These are phyloP conservation scores for Lobophora halterata DNA, from an alignment of 2,888 invertebrate genomes.

Conservation along the genomic window DNA sequence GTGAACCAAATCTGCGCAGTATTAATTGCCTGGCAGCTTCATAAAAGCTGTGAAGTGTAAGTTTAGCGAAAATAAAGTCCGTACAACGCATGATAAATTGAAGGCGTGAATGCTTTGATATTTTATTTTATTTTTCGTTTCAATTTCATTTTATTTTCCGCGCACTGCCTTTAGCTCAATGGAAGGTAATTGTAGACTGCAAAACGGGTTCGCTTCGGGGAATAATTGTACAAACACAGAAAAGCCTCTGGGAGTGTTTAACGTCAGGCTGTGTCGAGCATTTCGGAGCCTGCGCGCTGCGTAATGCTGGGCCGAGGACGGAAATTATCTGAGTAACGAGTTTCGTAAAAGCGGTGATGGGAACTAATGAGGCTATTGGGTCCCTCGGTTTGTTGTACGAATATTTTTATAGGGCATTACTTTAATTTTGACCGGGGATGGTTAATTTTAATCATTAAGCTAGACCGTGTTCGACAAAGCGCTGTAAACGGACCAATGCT, in stretches of 20 bases:
- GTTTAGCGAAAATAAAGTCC: conserved; percentile 41
- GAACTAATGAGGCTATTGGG: conserved; percentile 73
- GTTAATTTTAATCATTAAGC: conserved; percentile 66
- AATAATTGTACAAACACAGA: conserved; percentile 76
- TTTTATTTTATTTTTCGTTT: conserved; percentile 72
- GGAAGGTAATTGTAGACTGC: conserved; percentile 76
- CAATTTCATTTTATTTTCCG: conserved; percentile 72
- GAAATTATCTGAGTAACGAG: conserved; percentile 75
- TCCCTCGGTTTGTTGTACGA: conserved; percentile 66
- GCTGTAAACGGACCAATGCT: conserved; percentile 44
- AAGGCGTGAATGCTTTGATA: conserved; percentile 55
- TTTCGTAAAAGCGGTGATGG: conserved; percentile 71
- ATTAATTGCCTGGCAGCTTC: conserved; percentile 48
- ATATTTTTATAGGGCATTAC: conserved; percentile 70
- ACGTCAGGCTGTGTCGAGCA: conserved; percentile 68
- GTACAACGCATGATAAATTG: conserved; percentile 55
- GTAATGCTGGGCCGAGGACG: conserved; percentile 71
- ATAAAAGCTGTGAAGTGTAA: conserved; percentile 42
- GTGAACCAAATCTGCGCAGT: conserved; percentile 35
- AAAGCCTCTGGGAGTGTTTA: conserved; percentile 73
- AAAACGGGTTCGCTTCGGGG: conserved; percentile 74
- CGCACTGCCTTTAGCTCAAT: conserved; percentile 67
- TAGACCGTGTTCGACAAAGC: conserved; percentile 40
- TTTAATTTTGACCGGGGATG: conserved; percentile 65
- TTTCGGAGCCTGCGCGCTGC: conserved; percentile 61